Evolutionary conservation across 2,797 vertebrate genomes (phyloP), one percentile per base, ranked within the genome.

Genomic region (Chaunax sp.): DNA sequence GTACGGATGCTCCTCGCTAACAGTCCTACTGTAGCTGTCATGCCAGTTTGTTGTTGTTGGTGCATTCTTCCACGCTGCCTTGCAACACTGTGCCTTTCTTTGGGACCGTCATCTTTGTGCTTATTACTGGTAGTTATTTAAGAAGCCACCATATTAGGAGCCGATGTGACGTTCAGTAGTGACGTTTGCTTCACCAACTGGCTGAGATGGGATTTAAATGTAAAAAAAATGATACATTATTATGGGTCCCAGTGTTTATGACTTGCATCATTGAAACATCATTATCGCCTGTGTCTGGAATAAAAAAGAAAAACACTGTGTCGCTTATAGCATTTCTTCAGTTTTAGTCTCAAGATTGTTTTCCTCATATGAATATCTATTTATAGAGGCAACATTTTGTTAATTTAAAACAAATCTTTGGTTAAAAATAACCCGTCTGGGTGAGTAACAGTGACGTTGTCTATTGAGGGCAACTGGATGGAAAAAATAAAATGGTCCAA

Each of bases 111-210:
- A 61, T 66, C 38, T 11, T 75, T 66, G 25, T 6, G 37, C 53
- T 75, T 47, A 67, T 58, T 69, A 54, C 44, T 14, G 23, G 55
- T 57, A 67, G 76, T 83, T 82, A 76, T 44, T 65, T 82, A 82
- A 81, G 25, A 69, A 56, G 25, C 0, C 47, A 20, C 71, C 79
- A 69, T 77, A 66, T 68, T 71, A 76, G 71, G 77, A 72, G 53
- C 12, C 19, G 13, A 33, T 28, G 12, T 67, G 18, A 53, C 66
- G 70, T 14, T 74, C 43, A 10, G 4, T 38, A 1, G 57, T 80
- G 77, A 79, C 52, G 69, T 41, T 60, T 50, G 0, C 60, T 61
- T 38, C 0, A 5, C 22, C 30, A 40, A 54, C 40, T 50, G 46
- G 38, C 61, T 50, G 26, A n/a, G 19, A 62, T 44, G 28, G 19